Conservation (phyloP, 2,113 vertebrate species). For the Amblyornis subalaris region DNA sequence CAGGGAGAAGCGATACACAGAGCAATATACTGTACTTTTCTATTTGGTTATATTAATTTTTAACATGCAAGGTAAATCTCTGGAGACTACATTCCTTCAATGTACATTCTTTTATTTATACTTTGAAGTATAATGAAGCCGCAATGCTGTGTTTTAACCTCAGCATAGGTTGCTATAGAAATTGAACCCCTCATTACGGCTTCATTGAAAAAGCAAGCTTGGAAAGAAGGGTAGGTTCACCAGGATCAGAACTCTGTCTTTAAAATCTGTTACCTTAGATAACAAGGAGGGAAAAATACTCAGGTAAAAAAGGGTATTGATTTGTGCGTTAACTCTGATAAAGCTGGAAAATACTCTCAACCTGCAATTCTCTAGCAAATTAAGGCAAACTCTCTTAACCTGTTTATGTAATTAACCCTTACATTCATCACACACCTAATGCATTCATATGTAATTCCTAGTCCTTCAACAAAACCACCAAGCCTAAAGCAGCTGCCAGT, state of each 20-base stretch:
- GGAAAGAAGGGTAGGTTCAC: not conserved
- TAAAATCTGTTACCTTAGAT: not conserved
- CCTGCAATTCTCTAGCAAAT: not conserved
- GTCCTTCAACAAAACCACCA: not conserved
- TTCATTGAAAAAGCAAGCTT: not conserved
- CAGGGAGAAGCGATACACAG: not conserved
- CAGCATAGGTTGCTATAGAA: not conserved
- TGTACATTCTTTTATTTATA: not conserved
- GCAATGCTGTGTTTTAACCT: not conserved
- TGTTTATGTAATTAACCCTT: not conserved
- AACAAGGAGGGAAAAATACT: not conserved
- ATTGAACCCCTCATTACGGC: not conserved
- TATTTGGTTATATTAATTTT: not conserved
- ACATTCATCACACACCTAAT: not conserved
- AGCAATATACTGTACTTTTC: not conserved
- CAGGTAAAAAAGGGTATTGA: not conserved
- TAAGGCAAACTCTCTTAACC: not conserved
- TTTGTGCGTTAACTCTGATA: not conserved
- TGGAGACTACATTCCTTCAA: not conserved
- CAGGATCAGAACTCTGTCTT: not conserved
- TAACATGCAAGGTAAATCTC: not conserved
- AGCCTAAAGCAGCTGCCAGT: rapidly evolving
- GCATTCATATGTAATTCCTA: not conserved
- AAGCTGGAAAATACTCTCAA: not conserved
- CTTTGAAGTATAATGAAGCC: not conserved